These are phyloP conservation scores for Acronicta alni DNA, from an alignment of 2,888 invertebrate genomes.

Conservation along the genomic window DNA sequence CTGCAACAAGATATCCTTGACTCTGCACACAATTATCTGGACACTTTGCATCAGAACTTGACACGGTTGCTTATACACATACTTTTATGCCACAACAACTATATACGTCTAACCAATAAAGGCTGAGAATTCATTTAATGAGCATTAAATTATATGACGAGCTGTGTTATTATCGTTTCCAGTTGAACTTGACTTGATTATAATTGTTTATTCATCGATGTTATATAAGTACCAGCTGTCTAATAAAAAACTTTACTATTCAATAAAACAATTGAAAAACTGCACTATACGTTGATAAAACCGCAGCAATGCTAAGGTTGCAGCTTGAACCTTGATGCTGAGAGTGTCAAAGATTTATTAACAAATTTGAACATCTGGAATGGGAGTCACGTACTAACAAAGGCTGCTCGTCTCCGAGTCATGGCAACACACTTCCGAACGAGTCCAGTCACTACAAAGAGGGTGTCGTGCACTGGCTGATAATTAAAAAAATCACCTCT, in stretches of 20 bases:
- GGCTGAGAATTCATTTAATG: conserved; percentile 77
- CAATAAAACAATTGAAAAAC: conserved; percentile 15
- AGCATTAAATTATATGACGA: conserved; percentile 75
- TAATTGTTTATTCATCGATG: conserved; percentile 56
- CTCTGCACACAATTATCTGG: conserved; percentile 85
- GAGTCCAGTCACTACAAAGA: conserved; percentile 27
- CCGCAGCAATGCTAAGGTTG: conserved; percentile 12
- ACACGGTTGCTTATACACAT: conserved; percentile 70
- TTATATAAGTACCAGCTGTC: conserved; percentile 22
- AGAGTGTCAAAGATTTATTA: conserved; percentile 33
- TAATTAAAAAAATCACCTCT: conserved; percentile 23
- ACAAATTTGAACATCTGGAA: conserved; percentile 38
- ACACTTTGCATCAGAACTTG: conserved; percentile 82
- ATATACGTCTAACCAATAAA: conserved; percentile 60
- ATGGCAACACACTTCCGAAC: conserved; percentile 35
- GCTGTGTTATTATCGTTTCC: conserved; percentile 74
- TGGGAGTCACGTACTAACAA: conserved; percentile 45
- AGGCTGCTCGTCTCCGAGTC: conserved; percentile 36
- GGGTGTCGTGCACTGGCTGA: conserved; percentile 18
- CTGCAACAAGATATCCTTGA: conserved; percentile 83
- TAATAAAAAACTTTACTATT: conserved; percentile 16
- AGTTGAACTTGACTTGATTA: conserved; percentile 80
- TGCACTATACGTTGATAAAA: not conserved
- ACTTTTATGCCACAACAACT: conserved; percentile 56
- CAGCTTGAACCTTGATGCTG: conserved; percentile 34